A percentile compares a stretch with the other conserved stretches of the same genome.
These are phyloP conservation scores for Hormaphis cornu DNA, from an alignment of 1,140 invertebrate genomes.

Conservation along the genomic window DNA sequence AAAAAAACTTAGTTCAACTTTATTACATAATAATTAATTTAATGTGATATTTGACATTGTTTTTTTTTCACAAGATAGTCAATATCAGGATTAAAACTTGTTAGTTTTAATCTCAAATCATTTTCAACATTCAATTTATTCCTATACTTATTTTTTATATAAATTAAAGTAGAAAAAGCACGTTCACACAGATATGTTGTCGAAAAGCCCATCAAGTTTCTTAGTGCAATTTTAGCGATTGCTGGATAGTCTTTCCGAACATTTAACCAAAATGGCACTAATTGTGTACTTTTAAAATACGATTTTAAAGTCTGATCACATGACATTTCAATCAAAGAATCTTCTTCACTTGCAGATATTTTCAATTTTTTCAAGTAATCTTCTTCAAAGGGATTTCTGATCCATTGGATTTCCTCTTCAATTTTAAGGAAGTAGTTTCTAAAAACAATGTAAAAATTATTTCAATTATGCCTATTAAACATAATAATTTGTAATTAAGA, in stretches of 20 bases:
- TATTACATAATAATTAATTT: too few relatives aligned
- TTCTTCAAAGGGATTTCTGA: constrained; percentile 12
- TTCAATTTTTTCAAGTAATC: too few relatives aligned
- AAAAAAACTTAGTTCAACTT: too few relatives aligned
- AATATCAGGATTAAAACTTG: neutral
- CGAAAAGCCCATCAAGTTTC: neutral
- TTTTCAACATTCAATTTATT: neutral
- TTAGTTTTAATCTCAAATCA: neutral
- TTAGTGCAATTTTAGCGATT: neutral
- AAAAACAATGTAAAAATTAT: neutral
- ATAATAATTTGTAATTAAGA: constrained; percentile 2
- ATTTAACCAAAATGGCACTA: neutral
- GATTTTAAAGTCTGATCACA: neutral
- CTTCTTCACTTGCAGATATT: too few relatives aligned
- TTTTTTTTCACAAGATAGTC: too few relatives aligned
- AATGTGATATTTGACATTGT: too few relatives aligned
- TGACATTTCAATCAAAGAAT: neutral
- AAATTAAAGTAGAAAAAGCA: neutral
- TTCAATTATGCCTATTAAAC: constrained; percentile 2
- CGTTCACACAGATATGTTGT: neutral
- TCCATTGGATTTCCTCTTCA: constrained; percentile 7
- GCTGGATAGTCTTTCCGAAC: neutral
- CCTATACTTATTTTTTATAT: neutral
- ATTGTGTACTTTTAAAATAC: neutral
- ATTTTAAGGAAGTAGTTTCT: neutral